Percentiles rank a stretch among this genome's conserved stretches.
phyloP scores from a whole-genome alignment of 2,113 vertebrate species.

The Phainopepla nitens region DNA sequence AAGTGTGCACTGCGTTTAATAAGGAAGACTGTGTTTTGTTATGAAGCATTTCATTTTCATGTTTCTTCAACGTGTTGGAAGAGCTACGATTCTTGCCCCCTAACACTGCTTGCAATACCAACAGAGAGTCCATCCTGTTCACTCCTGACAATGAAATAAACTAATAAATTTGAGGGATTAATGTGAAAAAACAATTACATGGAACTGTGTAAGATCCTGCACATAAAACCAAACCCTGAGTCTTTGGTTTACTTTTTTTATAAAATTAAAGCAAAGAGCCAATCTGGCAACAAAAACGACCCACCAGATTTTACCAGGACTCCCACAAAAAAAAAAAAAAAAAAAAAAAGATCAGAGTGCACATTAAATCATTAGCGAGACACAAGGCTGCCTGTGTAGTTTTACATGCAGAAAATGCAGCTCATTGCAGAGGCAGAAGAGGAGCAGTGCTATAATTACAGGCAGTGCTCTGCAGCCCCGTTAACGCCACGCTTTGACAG shows the following conservation, averaged over 20 bases:
- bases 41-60: neutral
- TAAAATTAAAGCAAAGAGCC: neutral
- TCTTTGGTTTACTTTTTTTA: neutral
- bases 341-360: conserved; percentile 17
- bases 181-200: neutral
- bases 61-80: neutral
- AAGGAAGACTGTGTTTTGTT: neutral
- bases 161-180: neutral
- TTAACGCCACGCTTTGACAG: conserved; percentile 83
- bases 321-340: conserved; percentile 41
- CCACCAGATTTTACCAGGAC: neutral
- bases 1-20: neutral
- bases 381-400: conserved; percentile 45
- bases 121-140: neutral
- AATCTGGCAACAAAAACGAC: neutral
- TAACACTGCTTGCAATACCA: neutral
- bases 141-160: neutral
- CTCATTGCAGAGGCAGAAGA: conserved; percentile 72
- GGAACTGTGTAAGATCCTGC: neutral
- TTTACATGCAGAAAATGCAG: conserved; percentile 74
- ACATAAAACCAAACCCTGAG: neutral
- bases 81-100: neutral
- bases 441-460: conserved; percentile 77
- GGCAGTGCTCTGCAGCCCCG: conserved; percentile 62
- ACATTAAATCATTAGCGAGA: conserved; percentile 62